phyloP scores from a whole-genome alignment of 2,113 vertebrate genomes.

The Sturnira hondurensis region DNA sequence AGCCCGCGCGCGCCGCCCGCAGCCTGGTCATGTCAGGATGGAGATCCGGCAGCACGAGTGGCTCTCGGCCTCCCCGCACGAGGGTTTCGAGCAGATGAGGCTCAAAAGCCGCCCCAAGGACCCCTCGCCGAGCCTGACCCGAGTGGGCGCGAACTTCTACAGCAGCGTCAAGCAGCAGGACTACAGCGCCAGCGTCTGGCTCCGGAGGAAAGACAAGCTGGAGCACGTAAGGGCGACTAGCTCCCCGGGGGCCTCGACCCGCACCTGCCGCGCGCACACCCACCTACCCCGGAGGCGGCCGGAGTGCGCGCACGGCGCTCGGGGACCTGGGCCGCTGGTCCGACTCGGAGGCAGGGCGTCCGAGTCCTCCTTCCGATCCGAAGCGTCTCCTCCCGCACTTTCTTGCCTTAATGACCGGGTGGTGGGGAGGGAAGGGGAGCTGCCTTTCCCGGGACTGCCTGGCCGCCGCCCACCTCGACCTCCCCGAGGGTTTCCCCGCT shows the following conservation, averaged over 20 bases:
- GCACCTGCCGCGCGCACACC: not conserved
- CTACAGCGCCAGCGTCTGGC: slow-evolving; percentile 93
- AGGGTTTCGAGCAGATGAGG: slow-evolving; percentile 86
- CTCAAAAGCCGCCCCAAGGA: slow-evolving; percentile 81
- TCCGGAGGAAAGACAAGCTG: slow-evolving; percentile 91
- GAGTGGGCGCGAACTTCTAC: slow-evolving; percentile 85
- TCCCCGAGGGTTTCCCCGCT: not conserved
- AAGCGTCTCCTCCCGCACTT: not conserved
- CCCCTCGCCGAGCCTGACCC: slow-evolving; percentile 81
- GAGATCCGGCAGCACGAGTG: slow-evolving; percentile 86
- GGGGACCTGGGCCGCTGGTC: not conserved
- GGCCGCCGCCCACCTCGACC: not conserved
- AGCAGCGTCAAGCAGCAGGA: slow-evolving; percentile 92
- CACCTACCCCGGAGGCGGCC: not conserved
- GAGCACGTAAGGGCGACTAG: slow-evolving; percentile 88
- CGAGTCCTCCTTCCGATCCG: not conserved
- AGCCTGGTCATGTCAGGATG: slow-evolving; percentile 83
- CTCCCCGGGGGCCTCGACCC: not conserved
- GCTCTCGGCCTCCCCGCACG: slow-evolving; percentile 80
- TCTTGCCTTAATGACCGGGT: not conserved
- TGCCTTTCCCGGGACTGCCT: slow-evolving; percentile 30
- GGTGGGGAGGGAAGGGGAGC: not conserved
- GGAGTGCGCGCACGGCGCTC: not conserved
- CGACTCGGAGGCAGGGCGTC: not conserved
- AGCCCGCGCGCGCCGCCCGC: slow-evolving; percentile 63